Percentiles rank a stretch among this genome's conserved stretches.
Evolutionary conservation across 2,888 invertebrate species (phyloP).

Genomic region (Rhorus exstirpatorius): DNA sequence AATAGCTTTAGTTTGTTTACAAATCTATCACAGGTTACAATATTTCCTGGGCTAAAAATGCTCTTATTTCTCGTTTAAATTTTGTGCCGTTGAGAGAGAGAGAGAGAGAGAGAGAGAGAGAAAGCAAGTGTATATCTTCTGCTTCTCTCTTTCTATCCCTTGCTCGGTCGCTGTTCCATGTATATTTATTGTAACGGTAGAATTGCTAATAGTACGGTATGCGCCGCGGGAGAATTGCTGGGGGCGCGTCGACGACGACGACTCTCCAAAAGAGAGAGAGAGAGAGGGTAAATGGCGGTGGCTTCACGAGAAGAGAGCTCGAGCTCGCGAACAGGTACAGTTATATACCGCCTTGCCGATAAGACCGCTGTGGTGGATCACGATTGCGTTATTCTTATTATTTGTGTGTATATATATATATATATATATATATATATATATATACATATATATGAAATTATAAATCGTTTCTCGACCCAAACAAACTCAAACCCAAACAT

Average conservation of each 20-base stretch:
- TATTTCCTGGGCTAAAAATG: too few relatives aligned
- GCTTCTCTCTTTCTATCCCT: slow-evolving; percentile 29
- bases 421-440: slow-evolving; percentile 1
- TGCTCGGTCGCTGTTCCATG: slow-evolving; percentile 48
- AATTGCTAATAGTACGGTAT: slow-evolving; percentile 77
- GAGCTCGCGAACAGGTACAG: slow-evolving; percentile 67
- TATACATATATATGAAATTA: too few relatives aligned
- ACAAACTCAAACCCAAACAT: too few relatives aligned
- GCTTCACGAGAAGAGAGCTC: slow-evolving; percentile 45
- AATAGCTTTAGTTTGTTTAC: too few relatives aligned
- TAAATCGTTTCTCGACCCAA: too few relatives aligned
- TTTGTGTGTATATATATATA: slow-evolving; percentile 30
- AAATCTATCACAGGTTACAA: too few relatives aligned
- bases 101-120: slow-evolving; percentile 1
- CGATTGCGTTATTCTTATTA: slow-evolving; percentile 64
- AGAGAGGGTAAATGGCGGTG: slow-evolving; percentile 34
- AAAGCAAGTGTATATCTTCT: slow-evolving; percentile 16
- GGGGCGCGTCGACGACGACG: slow-evolving; percentile 44
- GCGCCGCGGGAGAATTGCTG: slow-evolving; percentile 60
- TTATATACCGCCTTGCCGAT: slow-evolving; percentile 66
- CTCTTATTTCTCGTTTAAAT: too few relatives aligned
- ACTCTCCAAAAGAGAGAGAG: slow-evolving; percentile 29
- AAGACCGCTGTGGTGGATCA: slow-evolving; percentile 67
- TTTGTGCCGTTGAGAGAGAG: not conserved
- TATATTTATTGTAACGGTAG: slow-evolving; percentile 80